Evolutionary conservation across 2,797 vertebrate genomes (phyloP), one percentile per base, ranked within the genome.

Genomic region (Pipistrellus nathusii): DNA sequence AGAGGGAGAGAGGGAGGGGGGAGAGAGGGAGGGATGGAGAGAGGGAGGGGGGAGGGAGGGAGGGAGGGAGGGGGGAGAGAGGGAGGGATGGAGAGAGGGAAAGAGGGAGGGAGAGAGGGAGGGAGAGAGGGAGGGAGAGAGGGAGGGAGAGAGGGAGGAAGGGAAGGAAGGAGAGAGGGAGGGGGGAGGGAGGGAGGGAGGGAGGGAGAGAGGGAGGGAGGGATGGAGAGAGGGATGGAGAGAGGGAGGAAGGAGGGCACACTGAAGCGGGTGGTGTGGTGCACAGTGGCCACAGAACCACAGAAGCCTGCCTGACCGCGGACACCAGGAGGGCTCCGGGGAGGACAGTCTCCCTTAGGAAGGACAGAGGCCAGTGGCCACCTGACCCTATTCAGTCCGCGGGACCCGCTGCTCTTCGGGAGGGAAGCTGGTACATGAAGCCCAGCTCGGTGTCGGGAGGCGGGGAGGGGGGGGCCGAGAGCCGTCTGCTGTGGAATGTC

Each of bases 401-500:
- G 48, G 48, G 48, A 14, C 77, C 86, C 81, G 96, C 85, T 96
- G 87, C 87, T 94, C 93, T 88, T 84, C 59, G 66, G 38, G 83
- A 93, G 91, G 81, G 81, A 64, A 76, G 41, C 38, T 64, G 91
- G 44, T 88, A 89, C 94, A 84, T 76, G 91, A 93, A 94, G 57
- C 77, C 72, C 62, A 88, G 35, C 53, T 82, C 41, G 72, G 93
- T 59, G 51, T 1, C 4, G 51, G 53, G 85, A 87, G 64, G 53
- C 32, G 46, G 46, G n/a, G n/a, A n/a, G 46, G 46, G 46, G 46
- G 12, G 41, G 6, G 5, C 46, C 46, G 1, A 2, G 46, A 46
- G 46, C 68, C 71, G 53, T 55, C 71, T 78, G 69, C 77, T 51
- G 78, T 95, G 93, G 87, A 96, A 96, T 95, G 90, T 93, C 85